Conservation (phyloP, 2,113 vertebrate genomes). For the Desmodus rotundus region DNA sequence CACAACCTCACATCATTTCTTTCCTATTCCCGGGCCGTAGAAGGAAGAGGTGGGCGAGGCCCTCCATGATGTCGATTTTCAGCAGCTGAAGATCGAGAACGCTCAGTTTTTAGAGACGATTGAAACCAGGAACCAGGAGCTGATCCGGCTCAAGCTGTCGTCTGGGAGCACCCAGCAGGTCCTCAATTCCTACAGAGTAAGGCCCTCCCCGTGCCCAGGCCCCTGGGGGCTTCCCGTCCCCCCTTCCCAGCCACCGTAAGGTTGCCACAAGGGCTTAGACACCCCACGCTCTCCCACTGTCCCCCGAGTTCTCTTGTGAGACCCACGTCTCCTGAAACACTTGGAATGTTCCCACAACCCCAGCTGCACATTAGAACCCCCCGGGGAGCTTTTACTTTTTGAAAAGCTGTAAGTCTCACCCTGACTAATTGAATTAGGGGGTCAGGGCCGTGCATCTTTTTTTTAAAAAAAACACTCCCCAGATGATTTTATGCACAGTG, state of each 20-base stretch:
- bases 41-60: constrained; percentile 82
- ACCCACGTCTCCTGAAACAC: neutral
- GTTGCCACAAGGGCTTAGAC: no score
- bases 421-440: neutral
- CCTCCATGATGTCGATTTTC: constrained; percentile 76
- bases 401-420: neutral
- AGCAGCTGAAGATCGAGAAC: constrained; percentile 84
- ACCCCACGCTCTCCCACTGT: fast-evolving
- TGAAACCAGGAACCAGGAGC: constrained; percentile 78
- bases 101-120: constrained; percentile 77
- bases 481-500: neutral
- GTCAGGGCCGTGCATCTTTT: neutral
- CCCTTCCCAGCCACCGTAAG: neutral
- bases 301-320: neutral
- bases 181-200: constrained; percentile 81
- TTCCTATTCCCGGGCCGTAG: constrained; percentile 63
- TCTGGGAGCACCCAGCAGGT: constrained; percentile 74
- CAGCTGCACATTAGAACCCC: neutral
- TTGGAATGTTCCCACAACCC: neutral
- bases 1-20: neutral
- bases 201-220: neutral
- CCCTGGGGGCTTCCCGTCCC: fast-evolving
- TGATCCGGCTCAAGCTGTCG: constrained; percentile 80
- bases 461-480: neutral
- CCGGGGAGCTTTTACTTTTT: neutral